phyloP scores from a whole-genome alignment of 2,113 vertebrate genomes.

The Lonchura striata region DNA sequence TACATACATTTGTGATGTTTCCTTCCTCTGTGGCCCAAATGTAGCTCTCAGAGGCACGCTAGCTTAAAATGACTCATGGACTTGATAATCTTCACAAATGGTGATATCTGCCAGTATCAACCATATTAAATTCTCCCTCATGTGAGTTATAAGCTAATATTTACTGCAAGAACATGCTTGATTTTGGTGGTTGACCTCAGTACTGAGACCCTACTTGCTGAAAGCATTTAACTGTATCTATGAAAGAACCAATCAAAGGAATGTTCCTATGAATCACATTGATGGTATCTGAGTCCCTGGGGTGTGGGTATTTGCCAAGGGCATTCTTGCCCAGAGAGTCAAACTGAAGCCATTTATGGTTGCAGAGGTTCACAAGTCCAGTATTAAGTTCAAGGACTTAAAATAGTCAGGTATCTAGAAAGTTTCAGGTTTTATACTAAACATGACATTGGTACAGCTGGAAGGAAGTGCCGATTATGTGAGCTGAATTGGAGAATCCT shows the following conservation, averaged over 20 bases:
- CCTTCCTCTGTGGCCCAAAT: not conserved
- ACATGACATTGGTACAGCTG: not conserved
- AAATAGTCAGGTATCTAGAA: not conserved
- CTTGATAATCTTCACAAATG: not conserved
- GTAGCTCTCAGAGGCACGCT: not conserved
- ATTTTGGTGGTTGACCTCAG: not conserved
- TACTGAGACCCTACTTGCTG: not conserved
- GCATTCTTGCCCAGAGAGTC: conserved; percentile 2
- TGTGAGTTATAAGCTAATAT: not conserved
- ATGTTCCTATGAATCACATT: not conserved
- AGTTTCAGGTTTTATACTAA: not conserved
- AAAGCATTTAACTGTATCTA: not conserved
- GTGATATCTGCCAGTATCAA: not conserved
- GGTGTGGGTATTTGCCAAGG: conserved; percentile 15
- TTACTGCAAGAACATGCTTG: not conserved
- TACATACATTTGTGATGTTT: not conserved
- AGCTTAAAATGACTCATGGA: not conserved
- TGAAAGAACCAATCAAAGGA: not conserved
- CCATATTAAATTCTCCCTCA: not conserved
- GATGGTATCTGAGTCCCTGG: not conserved
- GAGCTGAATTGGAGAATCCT: not conserved
- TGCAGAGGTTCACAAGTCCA: not conserved
- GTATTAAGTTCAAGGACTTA: not conserved
- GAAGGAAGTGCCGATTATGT: not conserved
- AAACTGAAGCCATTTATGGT: not conserved